These are phyloP conservation scores for Rhamnusium bicolor DNA, from an alignment of 2,888 invertebrate genomes.

Conservation along the genomic window DNA sequence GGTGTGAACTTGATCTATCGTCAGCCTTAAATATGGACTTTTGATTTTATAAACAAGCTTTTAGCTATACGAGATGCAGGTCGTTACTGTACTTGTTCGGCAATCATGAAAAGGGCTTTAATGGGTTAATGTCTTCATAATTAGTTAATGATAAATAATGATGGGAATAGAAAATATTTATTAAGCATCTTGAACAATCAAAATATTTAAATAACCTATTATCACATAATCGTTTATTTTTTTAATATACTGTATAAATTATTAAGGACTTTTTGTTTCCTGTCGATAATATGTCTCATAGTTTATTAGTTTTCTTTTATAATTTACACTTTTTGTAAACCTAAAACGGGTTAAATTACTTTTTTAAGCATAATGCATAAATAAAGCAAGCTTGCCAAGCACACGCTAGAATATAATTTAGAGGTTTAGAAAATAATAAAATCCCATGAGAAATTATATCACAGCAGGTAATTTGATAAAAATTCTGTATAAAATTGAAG, in stretches of 20 bases:
- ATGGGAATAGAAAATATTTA: no score
- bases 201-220: no score
- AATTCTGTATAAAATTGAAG: neutral
- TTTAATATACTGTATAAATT: neutral
- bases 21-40: no score
- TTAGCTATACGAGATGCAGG: no score
- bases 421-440: neutral
- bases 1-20: no score
- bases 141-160: no score
- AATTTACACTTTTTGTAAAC: neutral
- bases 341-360: neutral
- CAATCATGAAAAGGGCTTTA: no score
- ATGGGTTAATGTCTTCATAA: no score
- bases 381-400: neutral
- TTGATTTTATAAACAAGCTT: no score
- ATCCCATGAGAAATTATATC: neutral
- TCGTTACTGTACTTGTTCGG: no score
- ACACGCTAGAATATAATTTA: neutral
- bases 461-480: neutral
- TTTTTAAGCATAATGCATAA: neutral
- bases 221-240: no score
- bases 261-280: neutral
- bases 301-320: neutral
- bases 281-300: neutral
- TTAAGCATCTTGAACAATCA: no score